Conservation (phyloP, 1,140 invertebrate genomes). For the Aphaenogaster rudis region DNA sequence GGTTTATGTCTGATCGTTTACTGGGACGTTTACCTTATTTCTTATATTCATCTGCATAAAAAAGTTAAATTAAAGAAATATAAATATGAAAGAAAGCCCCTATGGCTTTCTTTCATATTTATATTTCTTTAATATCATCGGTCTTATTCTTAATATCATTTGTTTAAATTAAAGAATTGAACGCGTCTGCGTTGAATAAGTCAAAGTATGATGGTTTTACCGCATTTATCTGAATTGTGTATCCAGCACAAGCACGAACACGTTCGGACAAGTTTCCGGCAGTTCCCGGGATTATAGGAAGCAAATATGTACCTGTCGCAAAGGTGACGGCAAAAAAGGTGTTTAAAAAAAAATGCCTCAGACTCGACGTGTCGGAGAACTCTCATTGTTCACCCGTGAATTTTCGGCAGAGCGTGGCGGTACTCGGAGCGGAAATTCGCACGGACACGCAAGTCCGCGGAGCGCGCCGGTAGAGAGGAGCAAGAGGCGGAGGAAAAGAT, state of each 20-base stretch:
- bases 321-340: not conserved
- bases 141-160: no score
- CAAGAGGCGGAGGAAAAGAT: constrained; percentile 9
- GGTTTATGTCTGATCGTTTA: no score
- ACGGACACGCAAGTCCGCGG: not conserved
- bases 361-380: not conserved
- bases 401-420: constrained; percentile 7
- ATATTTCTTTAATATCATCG: no score
- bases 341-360: not conserved
- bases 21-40: no score
- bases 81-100: no score
- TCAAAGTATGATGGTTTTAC: not conserved
- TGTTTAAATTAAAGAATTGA: not conserved
- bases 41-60: not conserved
- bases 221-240: not conserved
- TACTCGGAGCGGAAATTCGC: not conserved
- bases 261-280: not conserved
- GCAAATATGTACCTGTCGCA: constrained; percentile 31
- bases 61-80: not conserved
- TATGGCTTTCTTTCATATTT: no score
- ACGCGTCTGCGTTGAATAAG: not conserved
- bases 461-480: not conserved
- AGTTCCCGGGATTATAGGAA: not conserved
- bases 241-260: not conserved
- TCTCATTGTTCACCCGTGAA: constrained; percentile 10